Conservation (phyloP, 2,797 vertebrate genomes). For the Xiphophorus birchmanni region DNA sequence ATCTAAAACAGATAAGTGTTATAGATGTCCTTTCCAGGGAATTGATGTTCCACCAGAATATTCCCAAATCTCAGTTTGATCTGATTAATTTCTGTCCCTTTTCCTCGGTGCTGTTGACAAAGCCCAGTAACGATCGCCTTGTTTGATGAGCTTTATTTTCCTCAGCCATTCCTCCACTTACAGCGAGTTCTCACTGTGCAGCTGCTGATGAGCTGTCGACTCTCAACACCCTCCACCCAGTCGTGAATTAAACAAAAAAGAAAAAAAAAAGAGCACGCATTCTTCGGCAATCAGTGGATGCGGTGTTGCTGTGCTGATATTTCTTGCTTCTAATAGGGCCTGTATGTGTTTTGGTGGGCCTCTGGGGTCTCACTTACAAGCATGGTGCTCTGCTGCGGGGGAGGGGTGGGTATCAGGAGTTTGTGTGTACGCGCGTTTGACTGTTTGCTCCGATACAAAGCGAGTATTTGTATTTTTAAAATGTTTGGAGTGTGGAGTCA, state of each 20-base stretch:
- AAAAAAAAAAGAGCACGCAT: slow-evolving; percentile 55
- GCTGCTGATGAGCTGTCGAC: slow-evolving; percentile 6
- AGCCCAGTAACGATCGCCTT: slow-evolving; percentile 2
- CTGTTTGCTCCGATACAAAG: slow-evolving; percentile 22
- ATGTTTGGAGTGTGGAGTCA: slow-evolving; percentile 23
- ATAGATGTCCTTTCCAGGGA: background rate
- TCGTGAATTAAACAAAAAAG: slow-evolving; percentile 22
- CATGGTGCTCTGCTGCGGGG: slow-evolving; percentile 29
- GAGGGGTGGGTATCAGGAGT: slow-evolving; percentile 4
- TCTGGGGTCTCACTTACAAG: slow-evolving; percentile 54
- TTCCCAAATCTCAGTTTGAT: background rate
- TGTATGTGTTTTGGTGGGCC: slow-evolving; percentile 60
- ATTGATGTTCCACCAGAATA: background rate
- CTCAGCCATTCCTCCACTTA: slow-evolving; percentile 16
- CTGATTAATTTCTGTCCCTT: background rate
- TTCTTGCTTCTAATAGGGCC: slow-evolving; percentile 53
- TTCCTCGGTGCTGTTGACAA: slow-evolving; percentile 24
- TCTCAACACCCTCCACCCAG: slow-evolving; percentile 13
- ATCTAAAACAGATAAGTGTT: too few relatives aligned
- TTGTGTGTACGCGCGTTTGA: slow-evolving; percentile 9
- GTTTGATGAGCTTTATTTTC: slow-evolving; percentile 11
- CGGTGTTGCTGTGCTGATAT: slow-evolving; percentile 58
- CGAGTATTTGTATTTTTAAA: slow-evolving; percentile 20
- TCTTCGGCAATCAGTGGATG: slow-evolving; percentile 57
- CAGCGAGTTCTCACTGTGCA: background rate